Percentiles rank a stretch among this genome's conserved stretches.
Evolutionary conservation across 2,888 invertebrate species (phyloP).

Genomic region (Himalopsyche kuldschensis): DNA sequence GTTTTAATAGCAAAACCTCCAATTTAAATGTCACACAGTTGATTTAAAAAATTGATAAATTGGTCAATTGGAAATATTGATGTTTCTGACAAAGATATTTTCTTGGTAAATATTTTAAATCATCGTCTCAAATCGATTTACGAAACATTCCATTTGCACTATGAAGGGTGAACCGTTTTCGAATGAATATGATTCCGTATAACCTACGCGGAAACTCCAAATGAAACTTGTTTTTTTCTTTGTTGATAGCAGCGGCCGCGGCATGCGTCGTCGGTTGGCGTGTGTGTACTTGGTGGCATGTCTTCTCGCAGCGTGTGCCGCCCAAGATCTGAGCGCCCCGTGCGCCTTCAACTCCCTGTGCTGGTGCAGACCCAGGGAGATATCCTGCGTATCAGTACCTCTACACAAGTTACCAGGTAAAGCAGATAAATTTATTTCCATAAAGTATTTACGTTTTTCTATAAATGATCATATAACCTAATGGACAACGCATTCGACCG

Average conservation of each 20-base stretch:
- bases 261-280: slow-evolving; percentile 39
- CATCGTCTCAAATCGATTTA: no score
- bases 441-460: no score
- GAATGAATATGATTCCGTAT: background rate
- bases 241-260: slow-evolving; percentile 29
- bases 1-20: no score
- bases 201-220: background rate
- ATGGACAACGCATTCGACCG: no score
- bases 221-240: background rate
- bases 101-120: no score
- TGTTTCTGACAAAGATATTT: no score
- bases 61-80: no score
- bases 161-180: no score
- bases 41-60: no score
- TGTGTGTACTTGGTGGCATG: slow-evolving; percentile 41
- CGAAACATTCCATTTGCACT: no score
- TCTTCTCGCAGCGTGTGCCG: slow-evolving; percentile 60
- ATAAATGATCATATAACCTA: no score
- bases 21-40: no score
- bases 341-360: slow-evolving; percentile 73
- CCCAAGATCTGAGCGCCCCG: slow-evolving; percentile 64
- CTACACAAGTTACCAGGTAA: slow-evolving; percentile 73
- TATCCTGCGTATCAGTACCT: slow-evolving; percentile 73
- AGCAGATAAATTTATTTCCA: background rate
- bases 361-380: slow-evolving; percentile 68